A percentile compares a stretch with the other conserved stretches of the same genome.
Conservation (phyloP, 2,888 invertebrate species). For the Acleris literana region DNA sequence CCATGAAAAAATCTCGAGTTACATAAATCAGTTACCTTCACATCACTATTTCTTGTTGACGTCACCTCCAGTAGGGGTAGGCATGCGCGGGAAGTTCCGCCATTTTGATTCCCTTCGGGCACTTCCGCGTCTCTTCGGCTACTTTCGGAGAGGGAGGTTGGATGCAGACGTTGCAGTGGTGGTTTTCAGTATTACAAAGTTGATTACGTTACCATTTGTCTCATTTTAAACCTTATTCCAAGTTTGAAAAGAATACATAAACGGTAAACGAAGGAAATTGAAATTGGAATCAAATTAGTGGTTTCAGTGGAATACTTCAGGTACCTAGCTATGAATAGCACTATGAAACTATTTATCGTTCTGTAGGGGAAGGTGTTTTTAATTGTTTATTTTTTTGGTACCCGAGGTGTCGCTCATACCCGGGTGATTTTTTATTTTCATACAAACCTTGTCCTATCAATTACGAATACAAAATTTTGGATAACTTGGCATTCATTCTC, state of each 20-base stretch:
- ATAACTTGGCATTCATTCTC: too few relatives aligned
- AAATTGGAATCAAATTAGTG: background rate
- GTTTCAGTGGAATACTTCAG: too few relatives aligned
- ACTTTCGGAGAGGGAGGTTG: conserved; percentile 49
- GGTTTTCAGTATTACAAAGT: conserved; percentile 5
- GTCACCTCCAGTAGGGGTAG: conserved; percentile 58
- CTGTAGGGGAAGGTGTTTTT: too few relatives aligned
- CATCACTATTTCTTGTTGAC: conserved; percentile 60
- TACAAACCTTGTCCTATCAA: background rate
- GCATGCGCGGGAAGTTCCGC: conserved; percentile 72
- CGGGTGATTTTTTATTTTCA: background rate
- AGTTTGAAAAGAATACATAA: background rate
- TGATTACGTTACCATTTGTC: background rate
- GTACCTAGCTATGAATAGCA: too few relatives aligned
- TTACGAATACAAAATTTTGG: too few relatives aligned
- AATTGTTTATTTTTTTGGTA: too few relatives aligned
- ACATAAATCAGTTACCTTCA: conserved; percentile 1
- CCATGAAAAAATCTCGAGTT: background rate
- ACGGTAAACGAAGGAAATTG: background rate
- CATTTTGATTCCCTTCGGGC: conserved; percentile 59
- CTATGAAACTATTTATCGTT: too few relatives aligned
- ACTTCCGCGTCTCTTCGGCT: conserved; percentile 49
- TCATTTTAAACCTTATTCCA: conserved; percentile 2
- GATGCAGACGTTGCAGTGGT: conserved; percentile 29
- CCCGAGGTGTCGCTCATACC: too few relatives aligned